Base-by-base conservation (phyloP, 2,797 vertebrate species). In the Vipera latastei region DNA sequence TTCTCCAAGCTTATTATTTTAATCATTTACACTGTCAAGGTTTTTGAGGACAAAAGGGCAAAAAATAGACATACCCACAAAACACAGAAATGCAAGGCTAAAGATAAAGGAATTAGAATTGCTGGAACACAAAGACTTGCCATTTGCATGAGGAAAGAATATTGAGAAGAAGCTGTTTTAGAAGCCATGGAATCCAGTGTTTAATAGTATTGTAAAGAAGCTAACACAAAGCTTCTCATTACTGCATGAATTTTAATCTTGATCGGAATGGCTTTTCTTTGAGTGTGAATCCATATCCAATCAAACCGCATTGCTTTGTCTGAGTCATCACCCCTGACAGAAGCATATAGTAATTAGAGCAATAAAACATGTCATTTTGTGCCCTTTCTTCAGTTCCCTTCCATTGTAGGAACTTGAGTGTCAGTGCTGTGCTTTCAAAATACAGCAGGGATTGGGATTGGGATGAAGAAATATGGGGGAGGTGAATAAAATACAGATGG, bases 61-160 rank as follows among this genome's bases (percentile, higher is more conserved):
- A 78, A n/a, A 18, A 38, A 65, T 28, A 28, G 22, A 32, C 2
- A 26, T 53, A 59, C 87, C 65, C 86, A 44, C 12, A 28, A 11
- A 28, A 48, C 7, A 3, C 92, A 91, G 89, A 85, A 83, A 25
- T 12, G 25, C 20, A 11, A 38, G 6, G 91, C 92, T 69, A 94
- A 93, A 94, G 8, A 7, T 16, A 16, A 0, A 94, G 32, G 89
- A 95, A 92, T 88, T 93, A 86, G 69, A 94, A 96, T 92, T 53
- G 78, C 92, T 92, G 86, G 48, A 92, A 93, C 12, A 89, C 92
- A 96, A 88, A 48, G 8, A 44, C 22, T 16, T 69, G 32, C 73
- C 95, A 56, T 93, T 96, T 96, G 61, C 90, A 95, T 26, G 8
- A 73, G 90, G 61, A 87, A 94, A 90, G 59, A 55, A 92, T 93